These are phyloP conservation scores for Myrmecophaga tridactyla DNA, from an alignment of 2,113 vertebrate species.

Conservation along the genomic window DNA sequence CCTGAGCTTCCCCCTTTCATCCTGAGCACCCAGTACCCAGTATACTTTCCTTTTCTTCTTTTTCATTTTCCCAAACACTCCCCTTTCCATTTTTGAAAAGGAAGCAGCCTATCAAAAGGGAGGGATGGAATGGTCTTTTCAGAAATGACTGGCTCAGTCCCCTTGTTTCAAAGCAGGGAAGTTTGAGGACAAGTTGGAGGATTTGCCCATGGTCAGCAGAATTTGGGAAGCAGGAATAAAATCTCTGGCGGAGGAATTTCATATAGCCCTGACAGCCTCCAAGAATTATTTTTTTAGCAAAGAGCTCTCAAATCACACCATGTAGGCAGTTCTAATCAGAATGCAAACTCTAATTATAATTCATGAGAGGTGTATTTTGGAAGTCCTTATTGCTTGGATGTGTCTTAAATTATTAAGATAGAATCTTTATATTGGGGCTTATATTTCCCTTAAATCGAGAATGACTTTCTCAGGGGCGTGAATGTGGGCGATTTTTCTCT, in stretches of 20 bases:
- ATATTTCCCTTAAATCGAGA: neutral
- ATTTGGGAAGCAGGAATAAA: neutral
- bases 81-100: neutral
- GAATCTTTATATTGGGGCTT: neutral
- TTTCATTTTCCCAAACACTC: too few species aligned
- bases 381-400: neutral
- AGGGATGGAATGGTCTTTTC: fast-evolving
- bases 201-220: neutral
- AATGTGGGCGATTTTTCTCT: neutral
- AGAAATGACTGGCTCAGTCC: fast-evolving
- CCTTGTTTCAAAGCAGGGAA: neutral
- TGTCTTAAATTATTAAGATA: neutral
- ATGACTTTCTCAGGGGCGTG: neutral
- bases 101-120: neutral
- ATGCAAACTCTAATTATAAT: neutral
- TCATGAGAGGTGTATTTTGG: neutral
- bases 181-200: neutral
- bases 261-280: neutral
- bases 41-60: neutral
- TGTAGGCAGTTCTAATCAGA: neutral
- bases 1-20: neutral
- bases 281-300: neutral
- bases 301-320: neutral
- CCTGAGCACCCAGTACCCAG: neutral
- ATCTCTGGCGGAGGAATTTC: neutral